Evolutionary conservation across 2,797 vertebrate genomes (phyloP).

Genomic region (Decapterus maruadsi): DNA sequence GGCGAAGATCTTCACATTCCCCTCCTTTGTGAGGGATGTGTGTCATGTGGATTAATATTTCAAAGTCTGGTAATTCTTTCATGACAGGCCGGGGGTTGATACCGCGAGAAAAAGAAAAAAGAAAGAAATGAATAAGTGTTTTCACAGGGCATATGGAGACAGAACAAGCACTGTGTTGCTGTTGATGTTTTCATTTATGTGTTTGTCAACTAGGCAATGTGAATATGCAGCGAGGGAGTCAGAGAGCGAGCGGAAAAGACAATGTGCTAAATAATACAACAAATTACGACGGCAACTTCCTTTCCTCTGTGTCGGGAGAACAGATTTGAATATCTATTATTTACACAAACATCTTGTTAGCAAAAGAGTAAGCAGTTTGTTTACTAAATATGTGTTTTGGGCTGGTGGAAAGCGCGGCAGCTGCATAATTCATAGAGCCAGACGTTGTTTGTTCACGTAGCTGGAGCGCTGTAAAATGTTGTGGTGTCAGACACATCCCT

Average conservation of each 20-base stretch:
- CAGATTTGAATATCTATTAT: conserved; percentile 87
- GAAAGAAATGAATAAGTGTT: conserved; percentile 22
- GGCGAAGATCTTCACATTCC: conserved; percentile 50
- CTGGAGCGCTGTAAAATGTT: conserved; percentile 78
- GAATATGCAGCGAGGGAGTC: conserved; percentile 55
- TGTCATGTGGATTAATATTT: conserved; percentile 79
- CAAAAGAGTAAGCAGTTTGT: conserved; percentile 85
- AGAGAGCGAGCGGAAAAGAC: conserved; percentile 33
- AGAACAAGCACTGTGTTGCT: conserved; percentile 50
- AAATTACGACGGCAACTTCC: conserved; percentile 71
- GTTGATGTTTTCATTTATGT: conserved; percentile 75
- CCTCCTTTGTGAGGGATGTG: conserved; percentile 59
- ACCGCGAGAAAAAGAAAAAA: conserved; percentile 16
- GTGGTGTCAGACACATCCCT: conserved; percentile 78
- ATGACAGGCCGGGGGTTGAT: conserved; percentile 63
- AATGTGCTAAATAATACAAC: conserved; percentile 82
- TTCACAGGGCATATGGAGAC: conserved; percentile 46
- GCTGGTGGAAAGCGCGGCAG: conserved; percentile 61
- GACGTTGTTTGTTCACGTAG: conserved; percentile 78
- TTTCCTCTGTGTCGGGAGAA: conserved; percentile 63
- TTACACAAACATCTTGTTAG: conserved; percentile 86
- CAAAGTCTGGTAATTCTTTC: conserved; percentile 76
- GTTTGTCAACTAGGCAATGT: conserved; percentile 64
- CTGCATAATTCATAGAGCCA: conserved; percentile 85
- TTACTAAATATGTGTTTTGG: conserved; percentile 86